A percentile compares a stretch with the other conserved stretches of the same genome.
Evolutionary conservation across 2,888 invertebrate species (phyloP).

Genomic region (Creontiades dilutus): DNA sequence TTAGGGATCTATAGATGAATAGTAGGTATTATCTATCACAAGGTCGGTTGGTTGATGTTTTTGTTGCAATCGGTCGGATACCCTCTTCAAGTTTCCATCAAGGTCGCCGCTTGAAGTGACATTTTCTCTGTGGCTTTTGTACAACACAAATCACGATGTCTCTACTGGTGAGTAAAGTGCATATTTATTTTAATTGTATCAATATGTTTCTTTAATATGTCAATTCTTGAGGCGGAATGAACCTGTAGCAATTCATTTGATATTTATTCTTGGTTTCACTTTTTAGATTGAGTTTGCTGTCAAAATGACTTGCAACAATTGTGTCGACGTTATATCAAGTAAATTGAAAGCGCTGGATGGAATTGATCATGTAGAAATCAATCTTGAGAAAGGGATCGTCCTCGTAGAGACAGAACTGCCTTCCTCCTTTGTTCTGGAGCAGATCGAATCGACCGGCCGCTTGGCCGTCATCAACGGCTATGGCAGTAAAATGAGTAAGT

Average conservation of each 20-base stretch:
- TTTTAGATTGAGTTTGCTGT: slow-evolving; percentile 84
- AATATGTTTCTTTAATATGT: too few relatives aligned
- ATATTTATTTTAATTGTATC: background rate
- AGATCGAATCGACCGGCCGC: slow-evolving; percentile 83
- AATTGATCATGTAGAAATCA: slow-evolving; percentile 80
- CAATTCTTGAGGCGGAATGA: too few relatives aligned
- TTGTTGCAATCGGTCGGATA: too few relatives aligned
- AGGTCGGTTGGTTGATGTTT: too few relatives aligned
- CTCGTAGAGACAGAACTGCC: slow-evolving; percentile 85
- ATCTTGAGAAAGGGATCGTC: slow-evolving; percentile 84
- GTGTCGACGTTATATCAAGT: slow-evolving; percentile 80
- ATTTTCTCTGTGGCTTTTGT: too few relatives aligned
- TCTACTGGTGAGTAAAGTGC: background rate
- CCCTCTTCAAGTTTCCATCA: too few relatives aligned
- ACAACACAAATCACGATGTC: background rate
- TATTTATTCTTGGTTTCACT: too few relatives aligned
- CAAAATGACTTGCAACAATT: slow-evolving; percentile 82
- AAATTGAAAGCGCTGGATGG: slow-evolving; percentile 79
- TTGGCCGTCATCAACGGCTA: slow-evolving; percentile 89
- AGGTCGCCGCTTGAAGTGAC: too few relatives aligned
- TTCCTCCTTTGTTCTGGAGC: slow-evolving; percentile 81
- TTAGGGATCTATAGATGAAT: too few relatives aligned
- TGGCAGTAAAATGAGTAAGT: slow-evolving; percentile 81
- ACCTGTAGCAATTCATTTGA: too few relatives aligned
- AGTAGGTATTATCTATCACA: too few relatives aligned